Conservation (phyloP, 2,888 invertebrate species). For the Phortica magna region DNA sequence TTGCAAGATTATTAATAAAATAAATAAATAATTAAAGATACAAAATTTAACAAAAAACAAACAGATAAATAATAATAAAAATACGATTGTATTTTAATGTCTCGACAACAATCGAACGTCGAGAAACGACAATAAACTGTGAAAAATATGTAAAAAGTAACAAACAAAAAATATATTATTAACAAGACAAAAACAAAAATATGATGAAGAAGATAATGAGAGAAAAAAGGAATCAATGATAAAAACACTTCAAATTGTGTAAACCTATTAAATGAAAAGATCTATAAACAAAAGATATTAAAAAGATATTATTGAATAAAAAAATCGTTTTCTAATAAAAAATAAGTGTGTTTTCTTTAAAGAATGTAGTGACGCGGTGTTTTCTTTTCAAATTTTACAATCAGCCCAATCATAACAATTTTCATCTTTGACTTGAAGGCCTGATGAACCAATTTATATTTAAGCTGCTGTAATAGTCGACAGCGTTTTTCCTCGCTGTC, state of each 20-base stretch:
- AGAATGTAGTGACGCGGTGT: no score
- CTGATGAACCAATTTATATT: no score
- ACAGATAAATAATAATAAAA: conserved; percentile 53
- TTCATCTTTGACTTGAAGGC: no score
- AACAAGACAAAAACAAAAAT: conserved; percentile 46
- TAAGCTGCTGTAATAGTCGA: no score
- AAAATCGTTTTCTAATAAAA: conserved; percentile 73
- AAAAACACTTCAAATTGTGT: conserved; percentile 60
- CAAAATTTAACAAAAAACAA: conserved; percentile 43
- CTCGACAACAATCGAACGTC: conserved; percentile 78
- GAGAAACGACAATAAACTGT: conserved; percentile 79
- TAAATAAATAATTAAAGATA: conserved; percentile 27
- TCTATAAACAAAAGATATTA: conserved; percentile 58
- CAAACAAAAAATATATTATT: conserved; percentile 63
- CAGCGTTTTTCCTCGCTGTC: no score
- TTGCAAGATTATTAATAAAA: conserved; percentile 51
- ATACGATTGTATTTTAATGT: conserved; percentile 75
- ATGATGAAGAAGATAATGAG: conserved; percentile 38
- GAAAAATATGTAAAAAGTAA: conserved; percentile 71
- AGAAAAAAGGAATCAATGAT: conserved; percentile 23
- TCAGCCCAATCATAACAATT: no score
- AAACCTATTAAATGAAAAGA: conserved; percentile 61
- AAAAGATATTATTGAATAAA: conserved; percentile 51
- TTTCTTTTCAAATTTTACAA: no score
- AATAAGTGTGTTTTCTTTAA: not conserved